These are phyloP conservation scores for Loripinus fragilis DNA, from an alignment of 2,888 invertebrate species.

Conservation along the genomic window DNA sequence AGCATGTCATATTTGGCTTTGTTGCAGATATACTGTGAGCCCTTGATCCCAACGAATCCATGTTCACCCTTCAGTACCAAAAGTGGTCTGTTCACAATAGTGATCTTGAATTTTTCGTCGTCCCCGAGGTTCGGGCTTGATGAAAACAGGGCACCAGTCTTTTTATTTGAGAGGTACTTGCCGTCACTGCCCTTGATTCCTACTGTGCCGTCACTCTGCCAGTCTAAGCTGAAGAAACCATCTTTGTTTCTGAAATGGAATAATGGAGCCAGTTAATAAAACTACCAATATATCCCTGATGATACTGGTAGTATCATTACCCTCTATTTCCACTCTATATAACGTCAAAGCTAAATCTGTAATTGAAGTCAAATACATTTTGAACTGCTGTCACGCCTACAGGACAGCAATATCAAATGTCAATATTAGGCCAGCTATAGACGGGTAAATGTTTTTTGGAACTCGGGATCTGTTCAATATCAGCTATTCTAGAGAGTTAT, in stretches of 20 bases:
- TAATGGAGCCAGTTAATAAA: too few species aligned
- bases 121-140: slow-evolving; percentile 92
- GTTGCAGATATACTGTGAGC: slow-evolving; percentile 92
- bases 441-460: too few species aligned
- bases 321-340: too few species aligned
- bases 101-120: slow-evolving; percentile 95
- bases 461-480: too few species aligned
- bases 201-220: slow-evolving; percentile 96
- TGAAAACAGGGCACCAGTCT: slow-evolving; percentile 96
- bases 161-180: slow-evolving; percentile 96
- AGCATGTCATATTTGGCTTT: slow-evolving; percentile 97
- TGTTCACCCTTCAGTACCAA: slow-evolving; percentile 97
- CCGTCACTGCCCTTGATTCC: slow-evolving; percentile 97
- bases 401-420: too few species aligned
- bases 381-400: too few species aligned
- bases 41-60: slow-evolving; percentile 98
- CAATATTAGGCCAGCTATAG: too few species aligned
- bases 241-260: slow-evolving; percentile 61
- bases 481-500: too few species aligned
- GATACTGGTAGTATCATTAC: too few species aligned
- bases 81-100: slow-evolving; percentile 89
- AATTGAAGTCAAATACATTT: too few species aligned
- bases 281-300: too few species aligned
- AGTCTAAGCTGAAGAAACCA: slow-evolving; percentile 92
- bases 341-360: too few species aligned